Conservation (phyloP, 2,797 vertebrate genomes). For the Hydrophis major region DNA sequence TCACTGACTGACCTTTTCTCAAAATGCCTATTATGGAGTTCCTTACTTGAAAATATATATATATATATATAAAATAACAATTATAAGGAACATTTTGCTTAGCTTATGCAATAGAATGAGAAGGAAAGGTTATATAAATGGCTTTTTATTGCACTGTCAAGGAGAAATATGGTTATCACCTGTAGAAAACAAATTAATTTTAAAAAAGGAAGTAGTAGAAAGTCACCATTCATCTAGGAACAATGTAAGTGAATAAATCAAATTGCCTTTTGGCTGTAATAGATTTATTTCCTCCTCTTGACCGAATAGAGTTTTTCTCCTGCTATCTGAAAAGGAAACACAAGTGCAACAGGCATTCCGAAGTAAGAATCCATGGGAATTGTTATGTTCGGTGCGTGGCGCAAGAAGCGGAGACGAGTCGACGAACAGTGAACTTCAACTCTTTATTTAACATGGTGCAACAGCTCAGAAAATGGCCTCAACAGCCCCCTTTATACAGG, state of each 20-base stretch:
- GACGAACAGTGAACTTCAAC: too few relatives aligned
- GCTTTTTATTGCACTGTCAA: neutral
- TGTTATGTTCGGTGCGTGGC: too few relatives aligned
- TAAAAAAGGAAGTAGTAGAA: neutral
- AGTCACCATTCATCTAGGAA: slow-evolving; percentile 32
- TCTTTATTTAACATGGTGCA: too few relatives aligned
- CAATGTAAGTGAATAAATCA: slow-evolving; percentile 35
- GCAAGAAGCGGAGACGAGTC: too few relatives aligned
- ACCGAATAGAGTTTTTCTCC: neutral
- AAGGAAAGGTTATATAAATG: neutral
- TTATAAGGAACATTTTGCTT: neutral
- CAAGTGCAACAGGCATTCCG: neutral
- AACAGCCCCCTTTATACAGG: too few relatives aligned
- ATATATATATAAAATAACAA: too few relatives aligned
- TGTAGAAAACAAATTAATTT: slow-evolving; percentile 38
- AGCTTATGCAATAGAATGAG: too few relatives aligned
- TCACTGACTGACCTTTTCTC: neutral
- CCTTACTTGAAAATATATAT: neutral
- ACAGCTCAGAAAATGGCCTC: too few relatives aligned
- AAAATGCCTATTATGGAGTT: neutral
- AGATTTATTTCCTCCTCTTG: neutral
- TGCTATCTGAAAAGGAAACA: neutral
- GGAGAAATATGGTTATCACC: slow-evolving; percentile 25
- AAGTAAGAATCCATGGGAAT: fast-evolving
- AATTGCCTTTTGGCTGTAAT: neutral